Percentiles rank a stretch among this genome's conserved stretches.
phyloP scores from a whole-genome alignment of 2,888 invertebrate species.

The Platerodrilus igneus region DNA sequence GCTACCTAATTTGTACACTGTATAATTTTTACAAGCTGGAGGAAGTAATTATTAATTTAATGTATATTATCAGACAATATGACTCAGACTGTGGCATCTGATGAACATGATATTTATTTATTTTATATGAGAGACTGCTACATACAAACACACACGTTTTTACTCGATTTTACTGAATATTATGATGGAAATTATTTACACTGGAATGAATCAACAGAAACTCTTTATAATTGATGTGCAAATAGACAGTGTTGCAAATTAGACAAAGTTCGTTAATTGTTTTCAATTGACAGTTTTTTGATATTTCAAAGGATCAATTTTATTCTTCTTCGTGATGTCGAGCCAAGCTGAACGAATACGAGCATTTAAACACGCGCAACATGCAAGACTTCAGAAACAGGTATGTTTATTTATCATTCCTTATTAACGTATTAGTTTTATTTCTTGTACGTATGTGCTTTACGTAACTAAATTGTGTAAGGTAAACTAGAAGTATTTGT shows the following conservation, averaged over 20 bases:
- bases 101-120: conserved; percentile 14
- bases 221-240: conserved; percentile 6
- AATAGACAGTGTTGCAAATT: conserved; percentile 18
- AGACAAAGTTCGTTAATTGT: conserved; percentile 18
- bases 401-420: conserved; percentile 28
- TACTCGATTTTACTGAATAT: background rate
- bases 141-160: conserved; percentile 3
- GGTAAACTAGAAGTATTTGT: too few relatives aligned
- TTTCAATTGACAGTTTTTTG: conserved; percentile 17
- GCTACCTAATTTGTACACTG: conserved; percentile 14
- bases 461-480: too few relatives aligned
- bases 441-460: too few relatives aligned
- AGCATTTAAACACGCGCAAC: conserved; percentile 32
- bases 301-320: conserved; percentile 9
- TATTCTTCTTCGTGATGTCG: conserved; percentile 19
- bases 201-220: background rate
- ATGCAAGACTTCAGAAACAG: conserved; percentile 37
- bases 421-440: too few relatives aligned
- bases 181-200: conserved; percentile 1
- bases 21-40: too few relatives aligned
- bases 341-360: conserved; percentile 28
- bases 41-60: conserved; percentile 20
- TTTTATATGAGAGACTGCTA: conserved; percentile 11
- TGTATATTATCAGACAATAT: conserved; percentile 18
- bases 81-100: conserved; percentile 17